Conservation (phyloP, 2,797 vertebrate species). For the Manis javanica region DNA sequence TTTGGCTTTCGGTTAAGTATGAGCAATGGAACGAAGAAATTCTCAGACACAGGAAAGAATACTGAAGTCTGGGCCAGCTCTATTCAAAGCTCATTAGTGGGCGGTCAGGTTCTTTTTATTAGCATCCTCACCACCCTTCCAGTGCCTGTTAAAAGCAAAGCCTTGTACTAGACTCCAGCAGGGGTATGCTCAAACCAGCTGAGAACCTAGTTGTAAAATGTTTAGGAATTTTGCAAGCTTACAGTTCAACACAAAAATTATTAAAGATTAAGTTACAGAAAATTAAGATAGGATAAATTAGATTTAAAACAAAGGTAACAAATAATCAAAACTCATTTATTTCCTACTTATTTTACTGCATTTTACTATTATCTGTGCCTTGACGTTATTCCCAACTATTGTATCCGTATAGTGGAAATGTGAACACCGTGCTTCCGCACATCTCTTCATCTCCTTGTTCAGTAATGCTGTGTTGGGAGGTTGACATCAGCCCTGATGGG, state of each 20-base stretch:
- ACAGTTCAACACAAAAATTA: slow-evolving; percentile 19
- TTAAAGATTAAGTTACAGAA: slow-evolving; percentile 24
- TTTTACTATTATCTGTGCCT: not conserved
- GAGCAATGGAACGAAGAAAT: not conserved
- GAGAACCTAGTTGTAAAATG: not conserved
- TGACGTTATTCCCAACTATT: not conserved
- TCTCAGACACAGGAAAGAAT: not conserved
- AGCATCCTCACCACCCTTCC: not conserved
- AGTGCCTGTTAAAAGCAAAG: slow-evolving; percentile 2
- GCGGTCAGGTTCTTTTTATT: not conserved
- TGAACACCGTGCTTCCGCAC: rapidly evolving
- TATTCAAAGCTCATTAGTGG: not conserved
- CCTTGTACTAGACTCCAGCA: not conserved
- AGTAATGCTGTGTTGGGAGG: not conserved
- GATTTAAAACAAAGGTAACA: slow-evolving; percentile 23
- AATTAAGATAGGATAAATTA: not conserved
- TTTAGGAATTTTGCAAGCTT: slow-evolving; percentile 27
- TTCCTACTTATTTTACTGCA: not conserved
- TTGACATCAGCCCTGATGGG: not conserved
- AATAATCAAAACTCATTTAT: not conserved
- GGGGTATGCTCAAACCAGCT: not conserved
- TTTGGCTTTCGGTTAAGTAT: slow-evolving; percentile 13
- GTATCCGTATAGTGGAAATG: not conserved
- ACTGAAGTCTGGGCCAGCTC: not conserved
- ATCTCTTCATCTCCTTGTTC: not conserved